phyloP scores from a whole-genome alignment of 2,888 invertebrate species.

The Galerucella pusilla region DNA sequence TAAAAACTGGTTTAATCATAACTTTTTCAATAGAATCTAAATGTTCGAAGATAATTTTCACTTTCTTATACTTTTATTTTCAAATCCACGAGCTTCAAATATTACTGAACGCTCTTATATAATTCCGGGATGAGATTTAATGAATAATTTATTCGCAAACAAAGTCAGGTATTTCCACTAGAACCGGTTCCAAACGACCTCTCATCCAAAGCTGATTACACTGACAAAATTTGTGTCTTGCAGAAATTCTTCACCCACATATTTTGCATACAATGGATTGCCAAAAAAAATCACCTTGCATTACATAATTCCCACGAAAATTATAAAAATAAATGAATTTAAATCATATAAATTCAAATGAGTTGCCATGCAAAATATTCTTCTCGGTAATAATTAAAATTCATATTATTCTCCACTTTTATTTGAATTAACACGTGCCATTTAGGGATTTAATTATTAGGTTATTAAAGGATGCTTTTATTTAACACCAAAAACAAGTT shows the following conservation, averaged over 20 bases:
- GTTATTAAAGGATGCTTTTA: too few species aligned
- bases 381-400: too few species aligned
- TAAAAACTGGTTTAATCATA: too few species aligned
- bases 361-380: too few species aligned
- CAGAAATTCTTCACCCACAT: neutral
- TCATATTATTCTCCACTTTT: too few species aligned
- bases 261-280: slow-evolving; percentile 13
- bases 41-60: too few species aligned
- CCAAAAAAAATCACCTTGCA: slow-evolving; percentile 3
- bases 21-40: too few species aligned
- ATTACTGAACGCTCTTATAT: neutral
- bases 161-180: slow-evolving; percentile 5
- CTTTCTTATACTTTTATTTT: too few species aligned
- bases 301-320: neutral
- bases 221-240: neutral
- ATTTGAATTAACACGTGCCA: too few species aligned
- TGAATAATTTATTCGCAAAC: neutral
- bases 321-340: neutral
- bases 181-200: neutral
- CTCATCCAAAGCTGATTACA: neutral
- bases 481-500: too few species aligned
- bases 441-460: too few species aligned
- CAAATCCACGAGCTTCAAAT: neutral
- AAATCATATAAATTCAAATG: neutral
- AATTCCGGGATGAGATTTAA: neutral